These are phyloP conservation scores for Geotria australis DNA, from an alignment of 2,797 vertebrate species.

Conservation along the genomic window DNA sequence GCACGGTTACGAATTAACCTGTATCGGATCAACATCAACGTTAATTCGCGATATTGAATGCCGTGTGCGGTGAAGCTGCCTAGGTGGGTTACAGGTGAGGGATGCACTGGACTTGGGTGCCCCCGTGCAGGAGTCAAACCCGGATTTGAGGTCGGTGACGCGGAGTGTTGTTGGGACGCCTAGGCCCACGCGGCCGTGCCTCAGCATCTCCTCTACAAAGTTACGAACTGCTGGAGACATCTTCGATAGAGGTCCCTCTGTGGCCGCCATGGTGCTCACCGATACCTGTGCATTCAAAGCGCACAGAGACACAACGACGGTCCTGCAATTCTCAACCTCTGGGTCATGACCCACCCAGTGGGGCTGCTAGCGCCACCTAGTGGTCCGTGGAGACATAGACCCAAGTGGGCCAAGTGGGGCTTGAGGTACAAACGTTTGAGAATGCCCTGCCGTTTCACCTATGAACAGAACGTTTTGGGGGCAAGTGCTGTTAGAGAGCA, in stretches of 20 bases:
- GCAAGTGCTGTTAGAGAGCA: too few relatives aligned
- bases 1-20: background rate
- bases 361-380: too few relatives aligned
- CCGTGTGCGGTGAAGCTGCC: background rate
- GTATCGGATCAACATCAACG: background rate
- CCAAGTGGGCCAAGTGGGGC: too few relatives aligned
- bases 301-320: too few relatives aligned
- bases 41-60: background rate
- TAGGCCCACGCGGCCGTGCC: slow-evolving; percentile 69
- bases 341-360: too few relatives aligned
- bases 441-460: too few relatives aligned
- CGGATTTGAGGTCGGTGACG: slow-evolving; percentile 85
- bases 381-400: too few relatives aligned
- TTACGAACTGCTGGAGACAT: slow-evolving; percentile 63
- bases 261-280: slow-evolving; percentile 41
- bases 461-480: too few relatives aligned
- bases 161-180: slow-evolving; percentile 75
- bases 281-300: too few relatives aligned
- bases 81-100: background rate
- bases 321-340: too few relatives aligned
- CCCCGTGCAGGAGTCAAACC: slow-evolving; percentile 20
- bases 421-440: too few relatives aligned
- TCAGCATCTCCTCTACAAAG: slow-evolving; percentile 55
- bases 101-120: slow-evolving; percentile 1
- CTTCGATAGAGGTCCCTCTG: slow-evolving; percentile 65